Percentiles rank a stretch among this genome's conserved stretches.
Conservation (phyloP, 2,797 vertebrate genomes). For the Rhinella marina region DNA sequence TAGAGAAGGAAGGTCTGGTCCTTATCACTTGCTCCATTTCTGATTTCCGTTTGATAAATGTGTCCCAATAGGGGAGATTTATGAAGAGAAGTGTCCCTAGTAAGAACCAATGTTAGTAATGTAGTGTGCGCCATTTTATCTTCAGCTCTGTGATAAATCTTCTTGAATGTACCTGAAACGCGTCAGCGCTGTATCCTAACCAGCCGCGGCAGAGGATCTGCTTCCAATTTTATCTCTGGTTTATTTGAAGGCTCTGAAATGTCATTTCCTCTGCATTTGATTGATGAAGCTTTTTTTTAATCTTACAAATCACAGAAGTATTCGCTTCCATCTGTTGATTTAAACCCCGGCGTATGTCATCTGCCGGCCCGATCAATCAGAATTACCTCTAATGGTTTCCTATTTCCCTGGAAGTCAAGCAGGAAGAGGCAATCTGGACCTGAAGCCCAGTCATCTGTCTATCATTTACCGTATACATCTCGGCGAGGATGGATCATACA, state of each 20-base stretch:
- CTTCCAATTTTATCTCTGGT: conserved; percentile 13
- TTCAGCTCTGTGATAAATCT: background rate
- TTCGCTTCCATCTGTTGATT: conserved; percentile 32
- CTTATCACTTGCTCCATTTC: no score
- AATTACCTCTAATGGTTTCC: conserved; percentile 28
- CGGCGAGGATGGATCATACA: no score
- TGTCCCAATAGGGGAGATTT: no score
- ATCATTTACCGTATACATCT: background rate
- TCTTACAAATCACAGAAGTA: conserved; percentile 16
- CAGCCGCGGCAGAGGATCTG: conserved; percentile 13
- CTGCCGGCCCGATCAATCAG: conserved; percentile 10
- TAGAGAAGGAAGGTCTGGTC: no score
- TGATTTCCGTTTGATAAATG: no score
- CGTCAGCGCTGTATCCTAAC: background rate
- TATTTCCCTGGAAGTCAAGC: background rate
- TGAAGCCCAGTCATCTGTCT: background rate
- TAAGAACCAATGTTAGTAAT: no score
- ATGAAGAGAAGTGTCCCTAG: no score
- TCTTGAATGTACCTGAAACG: background rate
- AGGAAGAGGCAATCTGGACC: background rate
- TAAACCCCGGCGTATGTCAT: background rate
- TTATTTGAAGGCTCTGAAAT: background rate
- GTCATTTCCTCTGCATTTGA: conserved; percentile 1
- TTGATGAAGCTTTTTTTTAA: conserved; percentile 36
- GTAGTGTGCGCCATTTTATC: no score